Base-by-base conservation (phyloP, 2,797 vertebrate species). In the Adelosebastes latens region DNA sequence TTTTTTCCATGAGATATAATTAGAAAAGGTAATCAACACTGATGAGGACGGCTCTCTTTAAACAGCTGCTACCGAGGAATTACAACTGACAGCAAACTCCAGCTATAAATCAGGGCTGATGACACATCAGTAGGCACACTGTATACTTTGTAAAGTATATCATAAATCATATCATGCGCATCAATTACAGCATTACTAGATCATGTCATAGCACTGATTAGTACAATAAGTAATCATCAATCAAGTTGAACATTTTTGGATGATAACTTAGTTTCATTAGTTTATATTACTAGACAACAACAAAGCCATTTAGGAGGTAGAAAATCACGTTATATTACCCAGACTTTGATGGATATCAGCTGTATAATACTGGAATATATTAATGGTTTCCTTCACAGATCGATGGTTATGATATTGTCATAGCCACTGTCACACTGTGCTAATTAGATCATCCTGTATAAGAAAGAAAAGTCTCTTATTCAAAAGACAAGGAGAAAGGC, bases 21-120 rank as follows among this genome's bases (percentile, higher is more conserved):
- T 82, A 91, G 74, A 79, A 56, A 68, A 72, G 18, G 13, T 69
- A 74, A 85, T 88, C 60, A 74, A 52, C 78, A 56, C 72, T 74
- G 86, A 81, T 82, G 74, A 86, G 76, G 77, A 77, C 1, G 12
- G 32, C 52, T 4, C 75, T 59, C 53, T 69, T 74, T 49, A 46
- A 84, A 80, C 79, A 80, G 79, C 86, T 83, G 81, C 81, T 75
- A n/a, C 55, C 56, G 1, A 5, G 52, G 42, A 69, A 71, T 24
- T 63, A 71, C 58, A 53, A 42, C 46, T 32, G 79, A 77, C 72
- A 71, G 56, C 55, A 65, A 46, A 62, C 62, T 72, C n/a, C 46
- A 22, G 79, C 46, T 62, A 62, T 67, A n/a, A 73, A 75, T 69
- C 74, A 77, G 58, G 16, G 32, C 55, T 69, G 59, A 71, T 78